phyloP scores from a whole-genome alignment of 1,140 invertebrate genomes.

The Drosophila mojavensis region DNA sequence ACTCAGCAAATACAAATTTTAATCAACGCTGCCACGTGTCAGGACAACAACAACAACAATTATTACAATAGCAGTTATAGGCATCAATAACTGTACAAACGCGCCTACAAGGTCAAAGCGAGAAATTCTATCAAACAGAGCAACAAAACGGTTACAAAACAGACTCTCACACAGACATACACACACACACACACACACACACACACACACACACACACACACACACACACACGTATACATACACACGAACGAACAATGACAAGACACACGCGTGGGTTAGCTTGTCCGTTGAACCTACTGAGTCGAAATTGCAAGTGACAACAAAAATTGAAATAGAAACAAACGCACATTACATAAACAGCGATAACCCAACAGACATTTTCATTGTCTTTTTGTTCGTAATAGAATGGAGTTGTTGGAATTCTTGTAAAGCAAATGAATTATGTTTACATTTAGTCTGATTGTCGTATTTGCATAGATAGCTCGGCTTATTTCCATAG shows the following conservation, averaged over 20 bases:
- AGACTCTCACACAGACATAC: conserved; percentile 11
- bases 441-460: too few relatives aligned
- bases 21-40: conserved; percentile 56
- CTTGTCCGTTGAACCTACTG: conserved; percentile 1
- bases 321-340: neutral
- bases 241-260: neutral
- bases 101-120: conserved; percentile 42
- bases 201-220: neutral
- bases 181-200: neutral
- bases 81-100: conserved; percentile 40
- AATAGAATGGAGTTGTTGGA: too few relatives aligned
- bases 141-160: conserved; percentile 59
- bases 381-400: neutral
- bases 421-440: too few relatives aligned
- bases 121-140: conserved; percentile 61
- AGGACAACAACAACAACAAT: conserved; percentile 13
- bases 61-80: conserved; percentile 15
- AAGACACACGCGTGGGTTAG: conserved; percentile 1
- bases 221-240: neutral
- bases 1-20: conserved; percentile 41
- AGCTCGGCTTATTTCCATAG: too few relatives aligned
- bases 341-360: neutral
- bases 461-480: too few relatives aligned
- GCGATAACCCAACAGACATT: neutral
- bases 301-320: neutral